A percentile compares a stretch with the other conserved stretches of the same genome.
Evolutionary conservation across 2,113 vertebrate genomes (phyloP).

Genomic region (Lates calcarifer): DNA sequence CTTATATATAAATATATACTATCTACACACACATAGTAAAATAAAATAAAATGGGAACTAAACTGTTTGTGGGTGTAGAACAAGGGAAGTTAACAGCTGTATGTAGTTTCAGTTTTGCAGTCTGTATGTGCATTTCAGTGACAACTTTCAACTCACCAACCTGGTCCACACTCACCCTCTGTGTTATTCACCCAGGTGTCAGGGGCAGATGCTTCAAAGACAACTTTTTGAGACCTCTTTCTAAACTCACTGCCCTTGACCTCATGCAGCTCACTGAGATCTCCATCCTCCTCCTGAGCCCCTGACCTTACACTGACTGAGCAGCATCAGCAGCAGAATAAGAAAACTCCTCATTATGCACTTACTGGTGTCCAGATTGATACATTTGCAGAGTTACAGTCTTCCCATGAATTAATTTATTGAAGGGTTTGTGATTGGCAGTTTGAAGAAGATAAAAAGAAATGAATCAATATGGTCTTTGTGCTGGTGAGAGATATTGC

Average conservation of each 20-base stretch:
- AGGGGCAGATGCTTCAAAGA: not conserved
- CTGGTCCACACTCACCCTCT: slow-evolving; percentile 34
- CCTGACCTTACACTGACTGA: not conserved
- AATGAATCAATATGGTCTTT: not conserved
- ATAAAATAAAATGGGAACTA: not conserved
- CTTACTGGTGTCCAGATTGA: not conserved
- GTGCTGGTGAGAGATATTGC: not conserved
- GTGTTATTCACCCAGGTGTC: slow-evolving; percentile 45
- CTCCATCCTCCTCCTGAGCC: not conserved
- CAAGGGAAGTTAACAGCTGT: not conserved
- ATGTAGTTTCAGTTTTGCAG: not conserved
- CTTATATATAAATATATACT: too few relatives aligned
- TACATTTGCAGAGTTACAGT: not conserved
- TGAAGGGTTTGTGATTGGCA: not conserved
- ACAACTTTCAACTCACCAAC: slow-evolving; percentile 35
- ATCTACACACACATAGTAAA: not conserved
- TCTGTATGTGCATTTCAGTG: slow-evolving; percentile 15
- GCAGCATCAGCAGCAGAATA: slow-evolving; percentile 1
- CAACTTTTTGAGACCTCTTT: slow-evolving; percentile 2
- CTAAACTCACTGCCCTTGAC: not conserved
- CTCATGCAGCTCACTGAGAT: slow-evolving; percentile 7
- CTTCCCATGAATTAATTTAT: not conserved
- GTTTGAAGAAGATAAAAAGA: slow-evolving; percentile 14
- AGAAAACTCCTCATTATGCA: not conserved
- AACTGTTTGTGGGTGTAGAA: not conserved